Evolutionary conservation across 2,888 invertebrate genomes (phyloP), one percentile per base, ranked within the genome.

Genomic region (Leptopilina drosophilae): DNA sequence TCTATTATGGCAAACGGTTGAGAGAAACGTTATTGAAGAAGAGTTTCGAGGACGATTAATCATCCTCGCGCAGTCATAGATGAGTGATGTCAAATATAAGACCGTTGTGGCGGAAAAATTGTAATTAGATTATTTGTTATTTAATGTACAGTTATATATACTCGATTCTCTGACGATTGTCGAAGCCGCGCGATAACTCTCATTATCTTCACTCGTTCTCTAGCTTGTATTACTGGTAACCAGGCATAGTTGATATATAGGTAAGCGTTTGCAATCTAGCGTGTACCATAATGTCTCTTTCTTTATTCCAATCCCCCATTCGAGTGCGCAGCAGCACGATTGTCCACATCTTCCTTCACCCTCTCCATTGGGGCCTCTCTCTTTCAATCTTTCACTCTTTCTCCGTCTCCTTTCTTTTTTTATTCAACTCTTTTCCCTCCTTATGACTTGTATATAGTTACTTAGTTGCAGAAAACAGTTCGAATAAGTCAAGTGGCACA

Each of bases 401-500:
- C 33, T 80, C 79, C 49, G 49, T 49, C 49, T 49, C 53, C 62
- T 12, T 76, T 69, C 42, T 73, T n/a, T 9, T 20, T 76, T 76
- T 67, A 20, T n/a, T 42, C 6, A 42, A 33, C 75, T 59, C 59
- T 59, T 20, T 56, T 59, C 26, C 75, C 40, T 75, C 33, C 75
- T 59, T 56, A n/a, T 75, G 64, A 77, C 77, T 12, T 81, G 81
- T 82, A 75, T 80, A 79, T 80, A 42, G 46, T 66, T 42, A 66
- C 66, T 66, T n/a, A 66, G 67, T 49, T 67, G 67, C 46, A 67
- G 46, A 67, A 66, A 62, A 80, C 81, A 82, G 84, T 83, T 81
- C 80, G 84, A 86, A 82, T 87, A 89, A 89, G 87, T 84, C 85
- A 87, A 88, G 88, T 88, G 87, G 87, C 87, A 87, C 87, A 85